These are phyloP conservation scores for Callosobruchus maculatus DNA, from an alignment of 2,888 invertebrate genomes.

Conservation along the genomic window DNA sequence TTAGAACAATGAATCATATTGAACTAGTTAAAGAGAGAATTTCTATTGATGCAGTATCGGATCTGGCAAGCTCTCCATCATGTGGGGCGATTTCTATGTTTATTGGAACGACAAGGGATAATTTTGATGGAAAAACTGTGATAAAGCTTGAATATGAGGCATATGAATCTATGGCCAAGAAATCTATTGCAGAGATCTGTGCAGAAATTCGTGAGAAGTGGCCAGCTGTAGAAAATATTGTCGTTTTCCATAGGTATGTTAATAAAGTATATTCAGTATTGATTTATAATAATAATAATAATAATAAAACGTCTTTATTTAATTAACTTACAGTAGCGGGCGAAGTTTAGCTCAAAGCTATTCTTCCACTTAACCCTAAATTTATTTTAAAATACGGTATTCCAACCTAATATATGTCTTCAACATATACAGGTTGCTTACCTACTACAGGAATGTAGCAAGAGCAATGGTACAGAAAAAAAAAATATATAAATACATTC, in stretches of 20 bases:
- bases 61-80: constrained; percentile 62
- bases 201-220: constrained; percentile 68
- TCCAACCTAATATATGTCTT: too few relatives aligned
- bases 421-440: too few relatives aligned
- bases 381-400: too few relatives aligned
- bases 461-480: too few relatives aligned
- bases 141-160: constrained; percentile 88
- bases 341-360: too few relatives aligned
- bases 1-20: constrained; percentile 72
- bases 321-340: too few relatives aligned
- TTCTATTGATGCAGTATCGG: constrained; percentile 63
- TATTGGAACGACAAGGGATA: constrained; percentile 83
- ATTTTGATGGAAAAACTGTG: constrained; percentile 81
- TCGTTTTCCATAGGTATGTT: constrained; percentile 75
- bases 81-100: constrained; percentile 90
- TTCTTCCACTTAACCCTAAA: too few relatives aligned
- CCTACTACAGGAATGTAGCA: too few relatives aligned
- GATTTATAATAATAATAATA: too few relatives aligned
- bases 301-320: too few relatives aligned
- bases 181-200: constrained; percentile 77
- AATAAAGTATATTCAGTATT: too few relatives aligned
- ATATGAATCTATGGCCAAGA: constrained; percentile 87
- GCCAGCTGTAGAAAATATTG: constrained; percentile 72
- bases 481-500: too few relatives aligned
- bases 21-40: constrained; percentile 66